Evolutionary conservation across 2,797 vertebrate species (phyloP), one percentile per base, ranked within the genome.

Genomic region (Echeneis naucrates): DNA sequence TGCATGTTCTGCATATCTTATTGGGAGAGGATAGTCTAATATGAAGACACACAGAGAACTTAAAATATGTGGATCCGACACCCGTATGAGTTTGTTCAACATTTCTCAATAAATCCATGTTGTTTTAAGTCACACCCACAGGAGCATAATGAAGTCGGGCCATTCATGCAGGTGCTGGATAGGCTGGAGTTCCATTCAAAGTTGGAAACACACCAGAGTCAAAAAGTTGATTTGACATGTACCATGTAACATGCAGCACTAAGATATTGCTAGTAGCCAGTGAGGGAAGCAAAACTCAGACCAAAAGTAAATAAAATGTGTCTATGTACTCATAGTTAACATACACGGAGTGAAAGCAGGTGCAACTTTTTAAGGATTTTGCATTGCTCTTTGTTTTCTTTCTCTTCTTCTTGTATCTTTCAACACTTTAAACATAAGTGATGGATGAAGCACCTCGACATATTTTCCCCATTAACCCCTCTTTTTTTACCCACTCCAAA

Each of bases 401-500:
- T 14, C 32, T 7, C 17, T 58, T 21, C 47, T 27, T 51, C 14
- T 14, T 50, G 13, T 14, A 24, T 26, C 21, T 63, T 35, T 69
- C 42, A 42, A n/a, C n/a, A n/a, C n/a, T 57, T 70, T 57, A 16
- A 23, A 65, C 27, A 63, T 44, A 40, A 48, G 47, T 61, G 60
- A 51, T 33, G 58, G 23, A 52, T 70, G 54, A 37, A 32, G 52
- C 52, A 56, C 21, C 75, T 62, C 3, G 65, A 14, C 67, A 56
- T 71, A 37, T 72, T 82, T 71, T 74, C 45, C 51, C 54, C 38
- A 59, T 72, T 70, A 77, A 75, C 24, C 35, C 27, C 50, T 77
- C 32, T 55, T 44, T 71, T n/a, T 77, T 76, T 26, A 57, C 21
- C 61, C 40, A 21, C 50, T 50, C 24, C 10, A 37, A 75, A 72